phyloP scores from a whole-genome alignment of 2,113 vertebrate genomes.

The Pionites leucogaster region DNA sequence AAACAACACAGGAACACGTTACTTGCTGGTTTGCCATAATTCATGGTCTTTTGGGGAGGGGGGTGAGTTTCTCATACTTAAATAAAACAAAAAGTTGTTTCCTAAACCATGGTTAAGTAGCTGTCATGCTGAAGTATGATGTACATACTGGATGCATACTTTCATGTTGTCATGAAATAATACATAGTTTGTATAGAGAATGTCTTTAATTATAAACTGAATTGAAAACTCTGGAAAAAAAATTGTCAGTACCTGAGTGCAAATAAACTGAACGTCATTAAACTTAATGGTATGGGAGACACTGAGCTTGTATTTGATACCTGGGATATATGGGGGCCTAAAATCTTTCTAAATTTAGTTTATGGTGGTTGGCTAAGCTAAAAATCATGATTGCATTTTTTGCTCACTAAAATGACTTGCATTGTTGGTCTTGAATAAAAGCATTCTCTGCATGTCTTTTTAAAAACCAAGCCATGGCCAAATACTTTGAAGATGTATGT shows the following conservation, averaged over 20 bases:
- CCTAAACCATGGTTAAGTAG: background rate
- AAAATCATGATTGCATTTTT: background rate
- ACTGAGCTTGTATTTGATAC: background rate
- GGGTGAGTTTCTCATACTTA: background rate
- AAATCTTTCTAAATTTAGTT: background rate
- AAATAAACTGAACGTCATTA: background rate
- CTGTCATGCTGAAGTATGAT: slow-evolving; percentile 10
- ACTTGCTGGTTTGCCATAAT: background rate
- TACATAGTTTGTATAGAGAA: slow-evolving; percentile 40
- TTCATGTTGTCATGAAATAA: slow-evolving; percentile 29
- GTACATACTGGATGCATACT: slow-evolving; percentile 57
- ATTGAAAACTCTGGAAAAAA: slow-evolving; percentile 8
- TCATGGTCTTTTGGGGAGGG: background rate
- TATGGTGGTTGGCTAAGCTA: background rate
- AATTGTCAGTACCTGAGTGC: background rate
- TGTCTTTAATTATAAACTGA: slow-evolving; percentile 40
- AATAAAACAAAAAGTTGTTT: slow-evolving; percentile 11
- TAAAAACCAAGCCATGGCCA: slow-evolving; percentile 6
- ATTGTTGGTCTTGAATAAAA: slow-evolving; percentile 17
- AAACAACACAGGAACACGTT: background rate
- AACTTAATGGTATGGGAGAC: background rate
- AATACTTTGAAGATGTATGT: slow-evolving; percentile 53
- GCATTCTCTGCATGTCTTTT: slow-evolving; percentile 10
- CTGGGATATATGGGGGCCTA: background rate
- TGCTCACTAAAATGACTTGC: background rate